Evolutionary conservation across 1,140 invertebrate genomes (phyloP), one percentile per base, ranked within the genome.

Genomic region (Bradynema listronoti): DNA sequence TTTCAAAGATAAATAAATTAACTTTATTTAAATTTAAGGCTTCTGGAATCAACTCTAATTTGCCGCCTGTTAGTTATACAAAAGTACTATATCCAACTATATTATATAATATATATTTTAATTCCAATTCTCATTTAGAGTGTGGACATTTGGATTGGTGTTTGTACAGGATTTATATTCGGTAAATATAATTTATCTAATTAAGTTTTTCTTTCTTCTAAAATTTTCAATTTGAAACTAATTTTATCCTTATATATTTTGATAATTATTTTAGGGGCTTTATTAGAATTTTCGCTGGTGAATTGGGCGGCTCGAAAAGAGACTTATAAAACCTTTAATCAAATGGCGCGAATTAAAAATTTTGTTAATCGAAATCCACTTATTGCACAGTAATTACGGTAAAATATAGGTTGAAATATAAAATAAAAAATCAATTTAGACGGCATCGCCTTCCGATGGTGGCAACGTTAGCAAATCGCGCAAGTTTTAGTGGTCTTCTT

Each of bases 61-160:
- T 94, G 63, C 91, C 91, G 60, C 91, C 91, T 25, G 91, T 95
- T 46, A 93, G 90, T 32, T 95, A 95, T 81, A 94, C 91, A 32
- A 95, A 95, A 80, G 78, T 73, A 39, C 46, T 58, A n/a, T n/a
- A 29, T 54, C 30, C 14, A 58, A 7, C n/a, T 16, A 52, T 43
- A 43, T 6, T 52, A 45, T 52, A 45, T 29, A n/a, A 2, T 53
- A 1, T 43, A 1, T 2, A 6, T n/a, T 53, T n/a, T 6, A 19
- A 14, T 58, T 19, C 41, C 19, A 60, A 24, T 4, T 16, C 57
- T 25, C 32, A 43, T 50, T 53, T 19, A 75, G 69, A 69, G 91
- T 59, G 91, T 95, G 67, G 91, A 95, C 78, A 89, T 95, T 42
- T 95, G 91, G 91, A 95, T 91, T 42, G 91, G 91, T 25, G 90